These are phyloP conservation scores for Ptilonorhynchus violaceus DNA, from an alignment of 2,113 vertebrate genomes.

Conservation along the genomic window DNA sequence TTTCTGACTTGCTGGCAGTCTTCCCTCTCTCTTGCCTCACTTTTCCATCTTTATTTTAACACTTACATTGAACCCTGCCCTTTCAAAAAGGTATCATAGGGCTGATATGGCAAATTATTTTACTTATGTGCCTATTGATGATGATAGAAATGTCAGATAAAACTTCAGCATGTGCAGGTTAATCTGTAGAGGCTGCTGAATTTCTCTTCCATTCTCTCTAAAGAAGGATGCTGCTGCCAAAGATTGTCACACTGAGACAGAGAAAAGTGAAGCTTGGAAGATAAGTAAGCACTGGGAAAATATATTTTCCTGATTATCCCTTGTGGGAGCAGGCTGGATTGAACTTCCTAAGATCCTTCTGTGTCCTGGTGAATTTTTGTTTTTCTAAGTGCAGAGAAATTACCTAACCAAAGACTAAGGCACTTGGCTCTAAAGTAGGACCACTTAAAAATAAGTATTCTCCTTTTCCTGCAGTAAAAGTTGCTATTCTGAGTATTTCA, in stretches of 20 bases:
- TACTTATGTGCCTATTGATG: background rate
- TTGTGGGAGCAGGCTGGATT: background rate
- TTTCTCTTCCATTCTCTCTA: background rate
- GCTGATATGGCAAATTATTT: background rate
- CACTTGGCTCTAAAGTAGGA: background rate
- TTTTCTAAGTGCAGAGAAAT: background rate
- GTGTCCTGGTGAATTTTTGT: background rate
- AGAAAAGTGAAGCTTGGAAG: background rate
- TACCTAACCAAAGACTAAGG: background rate
- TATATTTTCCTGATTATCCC: background rate
- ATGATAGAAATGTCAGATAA: background rate
- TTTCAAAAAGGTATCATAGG: background rate
- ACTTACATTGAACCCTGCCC: background rate
- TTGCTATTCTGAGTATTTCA: background rate
- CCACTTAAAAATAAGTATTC: background rate
- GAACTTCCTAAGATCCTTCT: background rate
- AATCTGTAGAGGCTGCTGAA: background rate
- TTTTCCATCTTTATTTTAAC: background rate
- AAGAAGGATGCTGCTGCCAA: background rate
- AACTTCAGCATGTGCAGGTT: background rate
- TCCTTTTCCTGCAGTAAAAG: background rate
- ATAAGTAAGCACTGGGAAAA: background rate
- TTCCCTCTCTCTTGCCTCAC: background rate
- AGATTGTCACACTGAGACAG: background rate
- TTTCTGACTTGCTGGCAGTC: background rate